Evolutionary conservation across 2,797 vertebrate species (phyloP).

Genomic region (Myotis findleyi): DNA sequence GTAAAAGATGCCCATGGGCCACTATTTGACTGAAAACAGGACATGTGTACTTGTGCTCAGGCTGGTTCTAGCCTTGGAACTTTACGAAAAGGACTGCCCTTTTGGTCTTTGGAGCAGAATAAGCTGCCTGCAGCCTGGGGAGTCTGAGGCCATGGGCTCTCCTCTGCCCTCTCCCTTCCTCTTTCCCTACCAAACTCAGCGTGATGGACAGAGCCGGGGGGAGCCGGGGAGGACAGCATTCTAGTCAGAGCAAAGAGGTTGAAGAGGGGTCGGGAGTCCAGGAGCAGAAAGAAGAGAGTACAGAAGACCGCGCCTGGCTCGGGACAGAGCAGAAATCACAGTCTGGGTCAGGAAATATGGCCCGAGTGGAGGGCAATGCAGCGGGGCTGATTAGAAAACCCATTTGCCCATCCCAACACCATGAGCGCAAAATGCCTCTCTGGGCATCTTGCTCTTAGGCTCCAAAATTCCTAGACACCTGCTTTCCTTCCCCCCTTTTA

Average conservation of each 20-base stretch:
- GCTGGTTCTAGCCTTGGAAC: neutral
- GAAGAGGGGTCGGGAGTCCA: neutral
- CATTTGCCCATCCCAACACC: neutral
- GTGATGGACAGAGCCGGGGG: neutral
- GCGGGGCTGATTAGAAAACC: neutral
- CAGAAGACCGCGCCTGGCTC: neutral
- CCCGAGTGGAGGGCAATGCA: neutral
- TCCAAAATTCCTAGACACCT: neutral
- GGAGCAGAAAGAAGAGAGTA: neutral
- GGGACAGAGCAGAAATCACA: neutral
- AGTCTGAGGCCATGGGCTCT: neutral
- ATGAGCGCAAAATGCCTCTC: neutral
- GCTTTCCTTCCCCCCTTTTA: neutral
- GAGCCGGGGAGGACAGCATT: too few relatives aligned
- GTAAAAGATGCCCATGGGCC: neutral
- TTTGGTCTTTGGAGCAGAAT: neutral
- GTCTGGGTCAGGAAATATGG: neutral
- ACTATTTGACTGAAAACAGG: neutral
- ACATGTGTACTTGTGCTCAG: neutral
- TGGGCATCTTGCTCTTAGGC: neutral
- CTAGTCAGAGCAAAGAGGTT: neutral
- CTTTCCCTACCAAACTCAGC: neutral
- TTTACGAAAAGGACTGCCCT: neutral
- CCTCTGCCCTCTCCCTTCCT: neutral
- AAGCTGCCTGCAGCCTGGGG: neutral